These are phyloP conservation scores for Brenthis ino DNA, from an alignment of 2,888 invertebrate species.

Conservation along the genomic window DNA sequence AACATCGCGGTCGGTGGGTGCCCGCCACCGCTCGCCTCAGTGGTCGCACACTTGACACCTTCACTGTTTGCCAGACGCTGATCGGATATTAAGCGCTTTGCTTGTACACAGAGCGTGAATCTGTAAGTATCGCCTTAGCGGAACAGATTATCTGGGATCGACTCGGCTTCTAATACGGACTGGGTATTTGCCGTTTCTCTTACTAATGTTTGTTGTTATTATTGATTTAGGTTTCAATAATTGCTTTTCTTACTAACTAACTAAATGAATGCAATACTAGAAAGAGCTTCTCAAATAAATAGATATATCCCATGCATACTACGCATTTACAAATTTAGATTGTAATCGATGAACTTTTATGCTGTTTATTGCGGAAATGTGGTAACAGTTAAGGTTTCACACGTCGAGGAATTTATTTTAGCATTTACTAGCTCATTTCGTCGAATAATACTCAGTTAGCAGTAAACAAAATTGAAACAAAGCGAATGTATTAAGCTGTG, in stretches of 20 bases:
- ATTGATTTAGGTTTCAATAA: not conserved
- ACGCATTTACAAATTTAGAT: too few species aligned
- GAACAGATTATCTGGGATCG: constrained; percentile 20
- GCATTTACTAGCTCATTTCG: constrained; percentile 28
- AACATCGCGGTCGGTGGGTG: constrained; percentile 49
- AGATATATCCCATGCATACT: too few species aligned
- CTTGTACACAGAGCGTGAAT: constrained; percentile 38
- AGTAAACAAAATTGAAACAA: constrained; percentile 51
- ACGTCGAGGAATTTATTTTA: constrained; percentile 20
- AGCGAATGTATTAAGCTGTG: constrained; percentile 52
- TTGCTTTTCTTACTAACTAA: not conserved
- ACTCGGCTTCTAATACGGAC: not conserved
- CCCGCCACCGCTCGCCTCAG: constrained; percentile 37
- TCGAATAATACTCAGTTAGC: constrained; percentile 45
- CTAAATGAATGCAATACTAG: too few species aligned
- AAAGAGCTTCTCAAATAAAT: too few species aligned
- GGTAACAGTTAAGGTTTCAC: not conserved
- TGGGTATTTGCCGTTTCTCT: not conserved
- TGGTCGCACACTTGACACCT: constrained; percentile 48
- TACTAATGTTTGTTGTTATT: not conserved
- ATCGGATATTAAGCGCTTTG: constrained; percentile 42
- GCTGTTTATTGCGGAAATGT: not conserved
- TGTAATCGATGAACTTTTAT: not conserved
- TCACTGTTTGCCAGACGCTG: constrained; percentile 44
- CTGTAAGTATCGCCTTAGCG: constrained; percentile 31